Evolutionary conservation across 2,797 vertebrate genomes (phyloP), one percentile per base, ranked within the genome.

Genomic region (Nyctibius grandis): DNA sequence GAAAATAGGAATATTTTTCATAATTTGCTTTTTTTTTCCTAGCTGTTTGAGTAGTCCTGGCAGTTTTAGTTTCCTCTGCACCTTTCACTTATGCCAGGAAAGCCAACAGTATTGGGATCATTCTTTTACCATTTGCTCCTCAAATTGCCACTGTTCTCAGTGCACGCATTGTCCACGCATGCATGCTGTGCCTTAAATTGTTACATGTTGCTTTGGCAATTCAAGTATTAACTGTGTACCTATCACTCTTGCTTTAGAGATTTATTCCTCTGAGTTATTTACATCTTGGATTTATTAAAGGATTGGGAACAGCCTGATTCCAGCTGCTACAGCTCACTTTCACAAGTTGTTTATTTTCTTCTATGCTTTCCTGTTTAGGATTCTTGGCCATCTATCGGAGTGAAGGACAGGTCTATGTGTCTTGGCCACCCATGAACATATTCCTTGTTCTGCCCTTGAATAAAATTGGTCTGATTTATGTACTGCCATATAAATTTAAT

Each of bases 281-380:
- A 90, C 51, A 70, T 88, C 54, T 79, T 81, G 29, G 44, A 69
- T 84, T 92, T 95, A 76, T 95, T 65, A 88, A 79, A 91, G 20
- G 29, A 13, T 50, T 91, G 51, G 50, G 42, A 90, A 53, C 59
- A 78, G 79, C 57, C 54, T 31, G 44, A 48, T 91, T 94, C 95
- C 88, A 95, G 89, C 85, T 91, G 94, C 93, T 85, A 21, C 40
- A 90, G 29, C 88, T 96, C 93, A 79, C 9, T 12, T 81, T 88
- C 74, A 76, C 69, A 76, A 51, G 72, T 67, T 91, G 77, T 94
- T 92, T 96, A 92, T 94, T 95, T 95, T 86, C 73, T 63, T 38
- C 54, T 86, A 0, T 60, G 47, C 19, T 88, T 96, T 92, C 88
- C 88, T 96, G 82, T 95, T 94, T 78, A 75, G 69, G 65, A 84